These are phyloP conservation scores for Teleiodes luculella DNA, from an alignment of 2,888 invertebrate species.

Conservation along the genomic window DNA sequence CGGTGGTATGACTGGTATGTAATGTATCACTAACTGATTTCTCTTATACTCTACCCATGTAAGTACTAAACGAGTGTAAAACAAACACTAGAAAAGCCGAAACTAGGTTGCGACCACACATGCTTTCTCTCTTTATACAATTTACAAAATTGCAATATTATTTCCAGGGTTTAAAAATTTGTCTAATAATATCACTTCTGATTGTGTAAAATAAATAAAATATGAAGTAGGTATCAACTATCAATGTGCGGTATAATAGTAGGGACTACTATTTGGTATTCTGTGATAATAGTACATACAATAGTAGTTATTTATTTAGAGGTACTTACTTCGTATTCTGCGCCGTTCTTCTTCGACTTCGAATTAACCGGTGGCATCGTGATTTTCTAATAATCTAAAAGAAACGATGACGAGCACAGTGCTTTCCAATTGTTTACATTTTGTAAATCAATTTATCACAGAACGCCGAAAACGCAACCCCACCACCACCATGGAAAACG, in stretches of 20 bases:
- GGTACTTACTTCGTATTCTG: constrained; percentile 75
- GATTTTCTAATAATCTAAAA: constrained; percentile 6
- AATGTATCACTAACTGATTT: neutral
- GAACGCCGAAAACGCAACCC: constrained; percentile 42
- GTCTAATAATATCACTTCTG: no score
- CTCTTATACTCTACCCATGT: neutral
- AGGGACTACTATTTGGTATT: no score
- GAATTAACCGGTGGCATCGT: constrained; percentile 72
- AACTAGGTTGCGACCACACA: constrained; percentile 12
- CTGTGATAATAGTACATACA: neutral
- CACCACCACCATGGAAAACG: constrained; percentile 20
- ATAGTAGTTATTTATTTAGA: no score
- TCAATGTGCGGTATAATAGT: no score
- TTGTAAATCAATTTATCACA: constrained; percentile 37
- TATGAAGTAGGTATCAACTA: no score
- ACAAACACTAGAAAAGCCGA: constrained; percentile 24
- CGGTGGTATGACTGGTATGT: neutral
- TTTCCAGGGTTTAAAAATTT: no score
- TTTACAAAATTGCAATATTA: neutral
- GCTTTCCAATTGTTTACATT: constrained; percentile 36
- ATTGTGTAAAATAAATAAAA: no score
- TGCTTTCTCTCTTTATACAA: constrained; percentile 1
- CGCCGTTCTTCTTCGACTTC: constrained; percentile 66
- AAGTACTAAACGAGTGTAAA: constrained; percentile 18
- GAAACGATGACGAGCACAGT: neutral